Conservation (phyloP, 2,888 invertebrate genomes). For the Drosophila robusta region DNA sequence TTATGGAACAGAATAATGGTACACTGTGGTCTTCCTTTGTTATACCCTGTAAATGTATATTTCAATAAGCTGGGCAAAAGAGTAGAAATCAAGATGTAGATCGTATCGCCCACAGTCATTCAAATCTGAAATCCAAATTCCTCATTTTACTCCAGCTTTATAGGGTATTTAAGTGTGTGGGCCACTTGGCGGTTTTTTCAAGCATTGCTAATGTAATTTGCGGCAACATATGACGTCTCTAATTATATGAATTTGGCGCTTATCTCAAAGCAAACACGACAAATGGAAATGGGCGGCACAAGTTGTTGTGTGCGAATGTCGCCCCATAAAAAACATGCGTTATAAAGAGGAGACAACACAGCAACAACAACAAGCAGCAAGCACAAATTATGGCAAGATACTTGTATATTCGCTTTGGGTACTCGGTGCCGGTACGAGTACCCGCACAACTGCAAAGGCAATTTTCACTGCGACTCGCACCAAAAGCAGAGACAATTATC, state of each 20-base stretch:
- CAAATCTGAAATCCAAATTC: background rate
- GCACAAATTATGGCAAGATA: conserved; percentile 20
- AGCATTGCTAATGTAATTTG: conserved; percentile 60
- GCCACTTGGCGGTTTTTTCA: conserved; percentile 9
- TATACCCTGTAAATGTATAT: background rate
- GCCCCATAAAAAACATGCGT: conserved; percentile 49
- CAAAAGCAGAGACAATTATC: conserved; percentile 72
- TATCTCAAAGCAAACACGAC: conserved; percentile 72
- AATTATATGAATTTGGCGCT: conserved; percentile 78
- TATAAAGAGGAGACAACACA: conserved; percentile 32
- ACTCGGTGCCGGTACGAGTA: background rate
- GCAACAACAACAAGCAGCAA: conserved; percentile 12
- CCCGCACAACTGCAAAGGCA: conserved; percentile 12
- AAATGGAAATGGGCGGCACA: conserved; percentile 69
- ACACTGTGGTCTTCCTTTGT: no score
- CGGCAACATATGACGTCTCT: conserved; percentile 71
- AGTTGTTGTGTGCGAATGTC: conserved; percentile 38
- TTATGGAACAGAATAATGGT: background rate
- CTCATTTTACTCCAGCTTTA: background rate
- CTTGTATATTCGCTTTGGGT: conserved; percentile 8
- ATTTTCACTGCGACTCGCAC: conserved; percentile 68
- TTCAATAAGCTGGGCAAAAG: background rate
- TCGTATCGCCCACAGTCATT: background rate
- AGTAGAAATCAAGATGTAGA: background rate
- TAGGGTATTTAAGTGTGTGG: conserved; percentile 10